A percentile compares a stretch with the other conserved stretches of the same genome.
Conservation (phyloP, 1,140 invertebrate genomes). For the Hyposmocoma kahamanoa region DNA sequence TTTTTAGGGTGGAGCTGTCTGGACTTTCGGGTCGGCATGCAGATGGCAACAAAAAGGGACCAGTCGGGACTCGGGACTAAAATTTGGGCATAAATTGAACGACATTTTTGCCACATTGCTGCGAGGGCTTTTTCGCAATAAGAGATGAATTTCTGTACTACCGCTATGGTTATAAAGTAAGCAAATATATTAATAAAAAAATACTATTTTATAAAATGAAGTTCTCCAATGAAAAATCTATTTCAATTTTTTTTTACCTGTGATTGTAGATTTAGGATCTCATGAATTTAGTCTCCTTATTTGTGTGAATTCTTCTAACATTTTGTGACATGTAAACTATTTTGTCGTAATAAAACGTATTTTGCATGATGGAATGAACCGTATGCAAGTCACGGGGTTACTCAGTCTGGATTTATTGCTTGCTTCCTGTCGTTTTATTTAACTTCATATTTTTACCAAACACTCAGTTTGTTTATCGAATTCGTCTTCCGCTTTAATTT, state of each 20-base stretch:
- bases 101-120: slow-evolving; percentile 67
- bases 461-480: slow-evolving; percentile 22
- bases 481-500: slow-evolving; percentile 28
- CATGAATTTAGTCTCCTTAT: too few relatives aligned
- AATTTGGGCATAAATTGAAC: slow-evolving; percentile 71
- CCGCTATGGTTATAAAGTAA: too few relatives aligned
- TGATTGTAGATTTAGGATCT: too few relatives aligned
- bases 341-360: slow-evolving; percentile 46
- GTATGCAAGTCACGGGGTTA: slow-evolving; percentile 63
- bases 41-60: slow-evolving; percentile 71
- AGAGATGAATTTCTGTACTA: too few relatives aligned
- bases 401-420: slow-evolving; percentile 62
- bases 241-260: too few relatives aligned
- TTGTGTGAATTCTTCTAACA: background rate
- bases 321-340: slow-evolving; percentile 13
- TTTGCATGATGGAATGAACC: slow-evolving; percentile 51
- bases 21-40: slow-evolving; percentile 56
- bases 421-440: slow-evolving; percentile 58
- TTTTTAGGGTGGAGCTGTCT: slow-evolving; percentile 73
- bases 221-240: too few relatives aligned
- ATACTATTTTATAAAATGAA: too few relatives aligned
- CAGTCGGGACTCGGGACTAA: slow-evolving; percentile 59
- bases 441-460: slow-evolving; percentile 52
- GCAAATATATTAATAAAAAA: too few relatives aligned
- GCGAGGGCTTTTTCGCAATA: slow-evolving; percentile 13